A percentile compares a stretch with the other conserved stretches of the same genome.
Conservation (phyloP, 2,888 invertebrate species). For the Drosophila longiperda region DNA sequence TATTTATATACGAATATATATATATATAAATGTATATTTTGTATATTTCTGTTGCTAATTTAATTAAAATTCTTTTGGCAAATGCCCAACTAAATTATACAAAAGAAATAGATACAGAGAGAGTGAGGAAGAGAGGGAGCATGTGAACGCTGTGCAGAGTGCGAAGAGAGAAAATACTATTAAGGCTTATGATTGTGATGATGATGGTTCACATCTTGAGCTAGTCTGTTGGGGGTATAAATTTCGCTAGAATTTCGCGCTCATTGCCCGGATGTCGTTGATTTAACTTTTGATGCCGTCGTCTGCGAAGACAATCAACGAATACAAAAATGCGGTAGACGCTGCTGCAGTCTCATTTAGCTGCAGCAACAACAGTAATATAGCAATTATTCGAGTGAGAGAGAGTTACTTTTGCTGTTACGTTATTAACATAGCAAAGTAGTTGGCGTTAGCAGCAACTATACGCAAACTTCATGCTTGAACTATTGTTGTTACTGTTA, state of each 20-base stretch:
- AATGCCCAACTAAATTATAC: slow-evolving; percentile 54
- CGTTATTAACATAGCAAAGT: slow-evolving; percentile 20
- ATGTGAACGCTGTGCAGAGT: not conserved
- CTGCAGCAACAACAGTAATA: slow-evolving; percentile 12
- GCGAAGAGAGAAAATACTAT: not conserved
- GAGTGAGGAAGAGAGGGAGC: not conserved
- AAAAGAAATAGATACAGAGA: slow-evolving; percentile 5
- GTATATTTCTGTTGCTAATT: slow-evolving; percentile 55
- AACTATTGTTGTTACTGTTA: slow-evolving; percentile 28
- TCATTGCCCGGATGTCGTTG: slow-evolving; percentile 75
- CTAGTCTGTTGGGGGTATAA: slow-evolving; percentile 24
- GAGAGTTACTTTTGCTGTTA: slow-evolving; percentile 24
- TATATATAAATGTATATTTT: slow-evolving; percentile 7
- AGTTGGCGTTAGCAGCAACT: slow-evolving; percentile 9
- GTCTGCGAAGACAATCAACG: slow-evolving; percentile 80
- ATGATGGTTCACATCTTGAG: slow-evolving; percentile 18
- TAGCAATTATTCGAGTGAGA: slow-evolving; percentile 2
- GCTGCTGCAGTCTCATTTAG: slow-evolving; percentile 50
- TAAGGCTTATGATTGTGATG: slow-evolving; percentile 25
- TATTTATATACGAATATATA: not conserved
- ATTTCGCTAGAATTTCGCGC: slow-evolving; percentile 51
- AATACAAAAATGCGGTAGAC: slow-evolving; percentile 26
- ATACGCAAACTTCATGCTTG: slow-evolving; percentile 2
- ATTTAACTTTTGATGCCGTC: slow-evolving; percentile 59
- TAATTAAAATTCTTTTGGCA: slow-evolving; percentile 78